Conservation (phyloP, 2,797 vertebrate genomes). For the Sebastes baramenuke region DNA sequence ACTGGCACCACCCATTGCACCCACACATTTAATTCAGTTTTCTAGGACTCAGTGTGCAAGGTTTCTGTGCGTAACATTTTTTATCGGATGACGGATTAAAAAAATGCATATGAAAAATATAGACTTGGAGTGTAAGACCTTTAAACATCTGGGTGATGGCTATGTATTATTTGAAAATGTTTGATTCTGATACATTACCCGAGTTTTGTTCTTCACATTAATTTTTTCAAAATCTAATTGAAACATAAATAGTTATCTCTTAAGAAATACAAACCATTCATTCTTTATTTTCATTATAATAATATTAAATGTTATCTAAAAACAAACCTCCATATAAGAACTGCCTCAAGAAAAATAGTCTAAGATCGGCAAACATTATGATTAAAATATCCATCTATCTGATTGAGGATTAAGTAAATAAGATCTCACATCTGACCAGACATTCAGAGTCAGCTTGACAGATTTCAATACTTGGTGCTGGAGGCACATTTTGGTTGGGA, state of each 20-base stretch:
- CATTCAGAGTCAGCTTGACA: not conserved
- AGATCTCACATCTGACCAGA: not conserved
- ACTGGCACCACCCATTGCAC: too few species aligned
- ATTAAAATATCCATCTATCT: not conserved
- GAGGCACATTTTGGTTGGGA: not conserved
- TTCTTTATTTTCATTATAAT: too few species aligned
- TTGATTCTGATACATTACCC: not conserved
- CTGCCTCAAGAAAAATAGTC: not conserved
- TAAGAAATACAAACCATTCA: too few species aligned
- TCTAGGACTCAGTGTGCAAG: too few species aligned
- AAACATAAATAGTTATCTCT: too few species aligned
- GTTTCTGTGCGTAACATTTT: too few species aligned
- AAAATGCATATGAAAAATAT: too few species aligned
- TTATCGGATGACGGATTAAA: too few species aligned
- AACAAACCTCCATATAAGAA: not conserved
- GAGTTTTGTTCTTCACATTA: not conserved
- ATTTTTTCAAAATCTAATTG: not conserved
- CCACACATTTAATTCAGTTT: rapidly evolving
- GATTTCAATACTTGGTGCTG: not conserved
- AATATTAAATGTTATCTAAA: not conserved
- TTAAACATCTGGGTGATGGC: not conserved
- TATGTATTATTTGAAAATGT: not conserved
- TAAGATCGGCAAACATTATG: not conserved
- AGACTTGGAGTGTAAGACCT: rapidly evolving
- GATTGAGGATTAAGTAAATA: not conserved